Base-by-base conservation (phyloP, 2,888 invertebrate genomes). In the Synergus gifuensis region DNA sequence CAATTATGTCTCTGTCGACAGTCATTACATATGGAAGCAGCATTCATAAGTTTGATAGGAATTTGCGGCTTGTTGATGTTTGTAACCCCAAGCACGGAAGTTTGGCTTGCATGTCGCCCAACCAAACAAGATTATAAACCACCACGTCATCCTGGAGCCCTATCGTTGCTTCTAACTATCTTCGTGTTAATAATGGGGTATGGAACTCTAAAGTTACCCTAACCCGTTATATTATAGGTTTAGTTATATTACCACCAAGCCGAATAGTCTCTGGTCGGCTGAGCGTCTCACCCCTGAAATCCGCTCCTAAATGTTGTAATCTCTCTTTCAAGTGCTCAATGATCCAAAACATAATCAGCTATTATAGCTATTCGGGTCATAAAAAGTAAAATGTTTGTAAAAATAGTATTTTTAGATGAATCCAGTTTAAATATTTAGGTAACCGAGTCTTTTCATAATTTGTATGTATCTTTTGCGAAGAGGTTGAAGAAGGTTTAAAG, bases 11-110 rank as follows among this genome's bases (percentile, higher is more conserved):
- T 66, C 22, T 67, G 44, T 85, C 93, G 93, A 67, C 93, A 96
- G 96, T 94, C 95, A 76, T 93, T 96, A 87, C 95, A 95, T 92
- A 93, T 96, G 88, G 96, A 96, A 90, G 95, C 95, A 16, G 95
- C 95, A 62, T 95, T 96, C 89, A 93, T 96, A 81, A 94, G 93
- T 18, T 93, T 95, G 86, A 93, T 96, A 88, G 94, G 94, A 82
- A 90, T 95, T 67, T 95, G 95, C 85, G 93, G 94, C 76, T 93
- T 95, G 87, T 93, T 96, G 84, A 94, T 95, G 46, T 93, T 95
- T 85, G 93, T 95, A 80, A 94, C 96, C 86, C 94, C 96, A 76
- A 93, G 94, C 77, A 94, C 94, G 78, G 93, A 95, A 79, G 92
- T 95, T 84, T 93, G 94, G 80, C 93, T 93, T 82, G 91, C 92